Conservation (phyloP, 2,797 vertebrate species). For the Halcyon smyrnensis region DNA sequence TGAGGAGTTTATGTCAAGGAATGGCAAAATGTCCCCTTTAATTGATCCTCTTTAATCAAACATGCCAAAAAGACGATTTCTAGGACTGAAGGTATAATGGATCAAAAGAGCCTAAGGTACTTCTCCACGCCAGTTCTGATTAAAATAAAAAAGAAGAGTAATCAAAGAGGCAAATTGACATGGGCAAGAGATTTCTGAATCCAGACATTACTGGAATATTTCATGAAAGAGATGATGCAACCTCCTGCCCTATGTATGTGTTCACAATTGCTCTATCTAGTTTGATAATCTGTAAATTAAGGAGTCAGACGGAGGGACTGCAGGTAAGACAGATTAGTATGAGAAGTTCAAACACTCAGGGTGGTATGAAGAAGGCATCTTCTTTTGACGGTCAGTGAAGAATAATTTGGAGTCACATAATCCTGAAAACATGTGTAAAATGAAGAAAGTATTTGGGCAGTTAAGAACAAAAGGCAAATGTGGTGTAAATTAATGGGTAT, state of each 20-base stretch:
- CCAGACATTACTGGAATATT: not conserved
- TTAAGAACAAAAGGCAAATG: not conserved
- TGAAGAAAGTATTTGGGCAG: not conserved
- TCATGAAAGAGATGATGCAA: not conserved
- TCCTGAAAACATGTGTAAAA: not conserved
- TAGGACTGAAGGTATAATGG: conserved; percentile 8
- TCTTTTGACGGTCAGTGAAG: not conserved
- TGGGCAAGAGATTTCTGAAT: not conserved
- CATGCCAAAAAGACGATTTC: not conserved
- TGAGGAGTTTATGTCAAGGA: conserved; percentile 6
- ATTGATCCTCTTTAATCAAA: conserved; percentile 31
- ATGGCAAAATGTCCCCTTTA: not conserved
- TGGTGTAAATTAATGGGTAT: not conserved
- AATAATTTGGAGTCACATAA: not conserved
- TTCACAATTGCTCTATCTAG: not conserved
- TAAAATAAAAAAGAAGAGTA: not conserved
- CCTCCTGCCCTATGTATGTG: not conserved
- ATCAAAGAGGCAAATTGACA: not conserved
- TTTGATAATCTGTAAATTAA: not conserved
- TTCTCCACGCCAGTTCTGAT: not conserved
- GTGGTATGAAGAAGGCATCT: rapidly evolving
- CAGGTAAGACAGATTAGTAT: not conserved
- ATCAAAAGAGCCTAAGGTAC: not conserved
- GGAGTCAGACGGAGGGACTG: not conserved
- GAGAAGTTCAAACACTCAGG: not conserved